phyloP scores from a whole-genome alignment of 2,888 invertebrate genomes.

The Chymomyza amoena region DNA sequence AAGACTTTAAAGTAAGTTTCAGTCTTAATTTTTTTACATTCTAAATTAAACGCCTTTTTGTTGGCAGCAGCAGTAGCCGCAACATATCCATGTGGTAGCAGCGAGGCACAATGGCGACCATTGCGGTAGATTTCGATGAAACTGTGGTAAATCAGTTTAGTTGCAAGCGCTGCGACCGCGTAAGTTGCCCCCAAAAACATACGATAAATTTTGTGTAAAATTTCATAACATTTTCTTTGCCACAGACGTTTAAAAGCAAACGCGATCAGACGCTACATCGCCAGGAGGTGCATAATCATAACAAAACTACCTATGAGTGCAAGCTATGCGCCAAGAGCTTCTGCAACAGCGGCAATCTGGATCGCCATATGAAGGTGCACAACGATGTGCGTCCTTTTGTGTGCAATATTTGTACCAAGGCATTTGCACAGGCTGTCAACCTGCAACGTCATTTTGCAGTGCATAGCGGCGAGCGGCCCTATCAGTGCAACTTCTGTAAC shows the following conservation, averaged over 20 bases:
- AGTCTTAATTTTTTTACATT: neutral
- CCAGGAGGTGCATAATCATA: conserved; percentile 76
- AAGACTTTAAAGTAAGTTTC: conserved; percentile 53
- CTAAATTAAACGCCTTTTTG: neutral
- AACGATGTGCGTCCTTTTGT: conserved; percentile 77
- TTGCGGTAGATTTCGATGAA: conserved; percentile 65
- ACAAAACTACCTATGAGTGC: conserved; percentile 76
- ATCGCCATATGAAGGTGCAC: conserved; percentile 78
- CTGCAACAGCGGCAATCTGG: conserved; percentile 77
- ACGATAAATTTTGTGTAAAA: neutral
- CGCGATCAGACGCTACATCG: conserved; percentile 77
- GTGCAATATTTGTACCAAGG: conserved; percentile 75
- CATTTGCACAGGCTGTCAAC: conserved; percentile 77
- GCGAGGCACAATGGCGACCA: conserved; percentile 55
- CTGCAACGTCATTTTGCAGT: conserved; percentile 77
- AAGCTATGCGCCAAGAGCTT: conserved; percentile 77
- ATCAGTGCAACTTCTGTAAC: conserved; percentile 75
- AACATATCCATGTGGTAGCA: conserved; percentile 57
- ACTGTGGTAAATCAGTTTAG: conserved; percentile 61
- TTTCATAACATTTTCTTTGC: neutral
- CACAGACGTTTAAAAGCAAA: conserved; percentile 75
- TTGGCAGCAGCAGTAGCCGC: conserved; percentile 21
- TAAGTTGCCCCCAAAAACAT: conserved; percentile 38
- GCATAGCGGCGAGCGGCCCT: conserved; percentile 77
- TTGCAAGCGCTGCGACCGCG: conserved; percentile 68